A percentile compares a stretch with the other conserved stretches of the same genome.
Conservation (phyloP, 1,140 invertebrate species). For the Hylyphantes graminicola region DNA sequence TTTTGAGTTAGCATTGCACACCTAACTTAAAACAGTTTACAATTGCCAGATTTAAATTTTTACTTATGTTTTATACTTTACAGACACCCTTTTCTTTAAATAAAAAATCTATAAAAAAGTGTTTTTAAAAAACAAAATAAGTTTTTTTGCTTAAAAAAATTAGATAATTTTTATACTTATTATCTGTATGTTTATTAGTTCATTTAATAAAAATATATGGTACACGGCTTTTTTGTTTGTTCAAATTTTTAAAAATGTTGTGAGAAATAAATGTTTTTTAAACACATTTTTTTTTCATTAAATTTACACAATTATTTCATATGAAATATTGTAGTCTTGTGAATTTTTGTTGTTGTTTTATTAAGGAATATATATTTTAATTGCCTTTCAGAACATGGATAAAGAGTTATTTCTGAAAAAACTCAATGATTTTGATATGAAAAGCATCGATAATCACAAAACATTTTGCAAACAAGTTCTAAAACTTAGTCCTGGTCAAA, state of each 20-base stretch:
- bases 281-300: slow-evolving; percentile 4
- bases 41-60: no score
- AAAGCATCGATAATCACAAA: slow-evolving; percentile 66
- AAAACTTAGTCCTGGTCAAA: slow-evolving; percentile 70
- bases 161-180: no score
- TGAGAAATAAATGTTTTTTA: no score
- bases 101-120: no score
- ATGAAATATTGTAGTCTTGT: no score
- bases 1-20: not conserved
- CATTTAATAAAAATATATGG: not conserved
- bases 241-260: not conserved
- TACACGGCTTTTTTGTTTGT: not conserved
- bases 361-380: not conserved
- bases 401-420: slow-evolving; percentile 62
- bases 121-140: no score
- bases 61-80: no score
- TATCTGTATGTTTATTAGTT: not conserved
- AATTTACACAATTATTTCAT: slow-evolving; percentile 65
- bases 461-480: slow-evolving; percentile 71
- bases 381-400: slow-evolving; percentile 65
- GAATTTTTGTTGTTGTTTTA: not conserved
- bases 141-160: no score
- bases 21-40: no score
- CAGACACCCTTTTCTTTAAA: no score
- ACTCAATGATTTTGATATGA: slow-evolving; percentile 59